phyloP scores from a whole-genome alignment of 2,888 invertebrate species.

The Pammene aurita region DNA sequence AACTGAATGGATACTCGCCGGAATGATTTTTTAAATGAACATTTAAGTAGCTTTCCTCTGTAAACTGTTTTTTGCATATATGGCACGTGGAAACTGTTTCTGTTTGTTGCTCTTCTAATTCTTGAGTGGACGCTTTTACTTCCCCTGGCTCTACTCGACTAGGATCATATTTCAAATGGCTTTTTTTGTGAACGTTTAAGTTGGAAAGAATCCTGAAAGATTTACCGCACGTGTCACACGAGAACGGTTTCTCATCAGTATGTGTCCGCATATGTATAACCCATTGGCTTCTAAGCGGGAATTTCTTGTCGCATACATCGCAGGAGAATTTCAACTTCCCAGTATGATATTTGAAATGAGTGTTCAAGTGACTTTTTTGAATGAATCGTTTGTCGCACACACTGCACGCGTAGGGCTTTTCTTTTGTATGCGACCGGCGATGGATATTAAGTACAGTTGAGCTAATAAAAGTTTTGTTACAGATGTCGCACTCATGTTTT shows the following conservation, averaged over 20 bases:
- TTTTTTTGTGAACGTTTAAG: slow-evolving; percentile 6
- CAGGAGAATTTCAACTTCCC: slow-evolving; percentile 1
- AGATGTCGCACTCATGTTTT: slow-evolving; percentile 5
- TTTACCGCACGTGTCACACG: slow-evolving; percentile 12
- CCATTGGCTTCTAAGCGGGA: neutral
- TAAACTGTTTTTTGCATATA: slow-evolving; percentile 4
- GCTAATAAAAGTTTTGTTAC: neutral
- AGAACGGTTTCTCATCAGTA: neutral
- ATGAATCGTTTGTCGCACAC: slow-evolving; percentile 12
- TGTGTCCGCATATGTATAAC: slow-evolving; percentile 3
- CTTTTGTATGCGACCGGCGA: slow-evolving; percentile 10
- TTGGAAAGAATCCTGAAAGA: neutral
- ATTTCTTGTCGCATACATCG: slow-evolving; percentile 9
- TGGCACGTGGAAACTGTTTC: neutral
- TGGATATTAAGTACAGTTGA: slow-evolving; percentile 3
- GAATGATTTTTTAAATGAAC: slow-evolving; percentile 5
- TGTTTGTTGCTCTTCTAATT: neutral
- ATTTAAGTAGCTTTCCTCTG: neutral
- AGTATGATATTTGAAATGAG: slow-evolving; percentile 2
- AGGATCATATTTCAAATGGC: slow-evolving; percentile 3
- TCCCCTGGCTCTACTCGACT: neutral
- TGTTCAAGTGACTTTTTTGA: slow-evolving; percentile 4
- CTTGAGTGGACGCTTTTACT: neutral
- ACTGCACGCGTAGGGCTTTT: slow-evolving; percentile 7
- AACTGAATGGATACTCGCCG: neutral